Conservation (phyloP, 2,797 vertebrate species). For the Gadopsis bispinosus region DNA sequence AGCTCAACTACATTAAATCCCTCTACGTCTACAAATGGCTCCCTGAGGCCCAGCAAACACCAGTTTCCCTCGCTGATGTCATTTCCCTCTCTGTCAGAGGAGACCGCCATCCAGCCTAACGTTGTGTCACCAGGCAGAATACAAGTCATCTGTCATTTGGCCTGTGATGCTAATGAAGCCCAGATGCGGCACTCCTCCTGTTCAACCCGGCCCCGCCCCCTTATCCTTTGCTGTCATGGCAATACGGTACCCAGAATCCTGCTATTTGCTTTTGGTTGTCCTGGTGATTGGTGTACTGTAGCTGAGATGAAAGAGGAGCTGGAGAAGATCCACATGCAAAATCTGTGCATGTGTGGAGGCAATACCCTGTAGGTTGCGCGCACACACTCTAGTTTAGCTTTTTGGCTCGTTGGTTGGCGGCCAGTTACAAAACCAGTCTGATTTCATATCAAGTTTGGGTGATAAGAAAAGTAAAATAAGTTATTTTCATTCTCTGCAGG, state of each 20-base stretch:
- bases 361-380: neutral
- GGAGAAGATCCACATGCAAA: constrained; percentile 4
- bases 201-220: constrained; percentile 13
- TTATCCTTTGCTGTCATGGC: constrained; percentile 44
- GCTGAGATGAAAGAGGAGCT: constrained; percentile 41
- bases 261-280: constrained; percentile 62
- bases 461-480: neutral
- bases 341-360: neutral
- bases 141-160: constrained; percentile 64
- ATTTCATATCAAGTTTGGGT: neutral
- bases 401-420: neutral
- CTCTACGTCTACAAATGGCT: constrained; percentile 24
- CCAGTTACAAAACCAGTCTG: neutral
- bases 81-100: constrained; percentile 50
- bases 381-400: neutral
- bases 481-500: neutral
- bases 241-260: constrained; percentile 51
- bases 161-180: constrained; percentile 53
- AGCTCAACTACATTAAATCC: constrained; percentile 17
- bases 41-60: constrained; percentile 38
- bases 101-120: constrained; percentile 28
- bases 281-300: constrained; percentile 38
- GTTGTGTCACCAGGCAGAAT: constrained; percentile 38
- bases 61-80: constrained; percentile 45
- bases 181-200: constrained; percentile 63